Conservation (phyloP, 2,113 vertebrate species). For the Rallus limicola region DNA sequence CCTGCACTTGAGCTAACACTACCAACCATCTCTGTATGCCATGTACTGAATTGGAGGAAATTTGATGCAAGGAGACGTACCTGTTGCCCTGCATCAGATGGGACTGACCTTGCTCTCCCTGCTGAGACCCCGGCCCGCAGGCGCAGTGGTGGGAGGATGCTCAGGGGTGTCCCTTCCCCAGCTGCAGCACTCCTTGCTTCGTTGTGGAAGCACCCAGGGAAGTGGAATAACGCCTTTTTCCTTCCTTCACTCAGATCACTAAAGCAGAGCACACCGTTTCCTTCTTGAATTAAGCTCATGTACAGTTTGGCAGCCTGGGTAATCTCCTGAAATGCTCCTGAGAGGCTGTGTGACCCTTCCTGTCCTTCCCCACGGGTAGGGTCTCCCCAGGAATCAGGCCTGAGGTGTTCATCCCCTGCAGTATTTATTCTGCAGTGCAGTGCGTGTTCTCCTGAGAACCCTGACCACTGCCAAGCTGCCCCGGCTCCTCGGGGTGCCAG, state of each 20-base stretch:
- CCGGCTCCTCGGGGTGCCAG: neutral
- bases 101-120: neutral
- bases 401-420: neutral
- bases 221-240: neutral
- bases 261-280: neutral
- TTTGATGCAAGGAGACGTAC: rapidly evolving
- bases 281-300: neutral
- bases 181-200: neutral
- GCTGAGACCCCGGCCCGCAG: neutral
- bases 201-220: neutral
- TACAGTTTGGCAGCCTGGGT: neutral
- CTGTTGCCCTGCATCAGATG: neutral
- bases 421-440: neutral
- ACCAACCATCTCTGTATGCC: neutral
- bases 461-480: rapidly evolving
- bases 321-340: neutral
- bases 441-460: neutral
- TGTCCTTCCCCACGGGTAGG: neutral
- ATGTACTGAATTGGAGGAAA: neutral
- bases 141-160: neutral
- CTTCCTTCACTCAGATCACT: neutral
- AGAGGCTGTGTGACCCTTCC: neutral
- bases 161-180: neutral
- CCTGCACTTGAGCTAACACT: neutral
- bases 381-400: neutral